Base-by-base conservation (phyloP, 2,797 vertebrate species). In the Enteromius mattozi region DNA sequence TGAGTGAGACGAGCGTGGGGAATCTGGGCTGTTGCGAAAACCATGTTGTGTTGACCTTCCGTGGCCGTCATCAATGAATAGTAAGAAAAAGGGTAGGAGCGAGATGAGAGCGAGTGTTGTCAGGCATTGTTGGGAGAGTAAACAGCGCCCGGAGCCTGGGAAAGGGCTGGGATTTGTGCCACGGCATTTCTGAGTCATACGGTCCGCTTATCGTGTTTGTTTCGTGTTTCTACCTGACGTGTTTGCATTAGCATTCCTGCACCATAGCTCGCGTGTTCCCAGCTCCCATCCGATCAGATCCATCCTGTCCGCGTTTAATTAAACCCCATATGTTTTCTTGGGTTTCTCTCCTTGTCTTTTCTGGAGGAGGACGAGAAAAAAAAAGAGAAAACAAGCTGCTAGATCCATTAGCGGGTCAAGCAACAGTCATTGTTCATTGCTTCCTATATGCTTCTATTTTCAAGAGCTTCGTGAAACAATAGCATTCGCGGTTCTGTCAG, bases 351-450 rank as follows among this genome's bases (percentile, higher is more conserved):
- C 83, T 87, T 72, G 66, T 82, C 84, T 71, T 51, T 70, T 75
- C 81, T 45, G 49, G 66, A 49, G 42, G 66, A 87, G 21, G 71
- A 49, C 37, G 54, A 49, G 40, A 76, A 70, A 88, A 42, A 35
- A 82, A 85, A 82, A 86, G 37, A 78, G 82, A 87, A 86, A 85
- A 85, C 87, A 82, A 40, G 72, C 94, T 95, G 95, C 78, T 94
- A 91, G 83, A 94, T 93, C 92, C 92, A 96, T 95, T 94, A 95
- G 91, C 79, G 86, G 94, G 94, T 95, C 94, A 95, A 92, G 92
- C 91, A 94, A 92, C 92, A 95, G 94, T 95, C 94, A 96, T 94
- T 95, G 94, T 95, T 94, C 94, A 94, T 94, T 93, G 92, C 94
- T 94, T 93, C 92, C 90, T 92, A 94, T 93, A 91, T 89, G 91